Base-by-base conservation (phyloP, 2,888 invertebrate genomes). In the Osedax frankpressi region DNA sequence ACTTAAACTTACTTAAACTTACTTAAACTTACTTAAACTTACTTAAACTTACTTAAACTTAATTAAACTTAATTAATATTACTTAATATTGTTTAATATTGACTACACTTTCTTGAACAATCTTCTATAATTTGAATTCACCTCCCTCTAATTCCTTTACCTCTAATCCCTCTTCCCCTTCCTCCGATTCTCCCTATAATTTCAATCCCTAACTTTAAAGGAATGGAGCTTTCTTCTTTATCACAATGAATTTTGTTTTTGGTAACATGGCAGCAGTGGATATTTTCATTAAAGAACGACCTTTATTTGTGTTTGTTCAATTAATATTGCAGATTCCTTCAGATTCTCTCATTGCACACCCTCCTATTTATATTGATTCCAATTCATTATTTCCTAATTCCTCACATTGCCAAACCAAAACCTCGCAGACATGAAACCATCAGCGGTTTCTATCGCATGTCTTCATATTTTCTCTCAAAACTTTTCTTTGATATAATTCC, bases 211-310 rank as follows among this genome's bases (percentile, higher is more conserved):
- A 6, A 44, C 44, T 44, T 44, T 44, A 44, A 6, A 84, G 84
- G 76, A 79, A 80, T 73, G 84, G 84, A 59, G 81, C 81, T 2
- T 83, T 84, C 75, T 84, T 85, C 80, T 84, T 84, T 79, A 81
- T 84, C 74, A 78, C 81, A 25, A 82, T 84, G 81, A 84, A 84
- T 75, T 80, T 82, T 76, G 80, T 84, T 68, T 84, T 84, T 80
- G 82, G 81, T 26, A 84, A 84, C 76, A 75, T 84, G 74, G 82
- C 82, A 1, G 82, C 84, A 27, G 81, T 84, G 19, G 84, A 84
- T 74, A 76, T 84, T 24, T 84, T 84, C 77, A 82, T 84, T 71
- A 82, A 83, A 74, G 84, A 84, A 74, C 77, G 84, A 70, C 79
- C 79, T 2, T 79, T 84, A 65, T 84, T 84, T 75, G 78, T 84